Conservation (phyloP, 2,797 vertebrate genomes). For the Cichlasoma orientale region DNA sequence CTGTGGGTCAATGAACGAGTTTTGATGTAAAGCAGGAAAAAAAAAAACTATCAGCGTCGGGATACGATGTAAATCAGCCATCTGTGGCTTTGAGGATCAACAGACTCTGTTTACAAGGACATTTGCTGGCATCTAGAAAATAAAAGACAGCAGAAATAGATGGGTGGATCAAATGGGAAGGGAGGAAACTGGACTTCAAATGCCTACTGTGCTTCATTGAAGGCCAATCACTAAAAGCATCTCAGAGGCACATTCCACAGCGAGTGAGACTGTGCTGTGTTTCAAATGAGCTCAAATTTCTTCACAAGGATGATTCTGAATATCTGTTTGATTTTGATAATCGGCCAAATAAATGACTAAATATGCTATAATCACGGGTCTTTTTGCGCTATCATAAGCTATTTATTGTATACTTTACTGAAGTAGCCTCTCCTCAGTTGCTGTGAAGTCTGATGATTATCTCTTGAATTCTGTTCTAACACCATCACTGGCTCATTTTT, state of each 20-base stretch:
- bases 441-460: not conserved
- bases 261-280: not conserved
- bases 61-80: not conserved
- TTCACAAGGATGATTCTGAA: not conserved
- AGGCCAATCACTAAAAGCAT: conserved; percentile 19
- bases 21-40: not conserved
- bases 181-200: conserved; percentile 33
- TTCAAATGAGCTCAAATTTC: not conserved
- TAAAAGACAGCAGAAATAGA: conserved; percentile 10
- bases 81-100: conserved; percentile 15
- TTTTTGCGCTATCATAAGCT: too few relatives aligned
- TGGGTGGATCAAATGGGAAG: conserved; percentile 45
- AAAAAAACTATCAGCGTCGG: not conserved
- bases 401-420: not conserved
- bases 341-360: not conserved
- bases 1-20: not conserved
- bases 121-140: conserved; percentile 18
- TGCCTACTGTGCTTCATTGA: not conserved
- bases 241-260: conserved; percentile 9
- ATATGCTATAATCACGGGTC: not conserved
- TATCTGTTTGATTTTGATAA: not conserved
- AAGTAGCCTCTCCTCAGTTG: not conserved
- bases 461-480: not conserved
- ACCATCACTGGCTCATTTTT: not conserved
- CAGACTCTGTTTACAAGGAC: conserved; percentile 12